phyloP scores from a whole-genome alignment of 2,888 invertebrate species.

The Drosophila colorata region DNA sequence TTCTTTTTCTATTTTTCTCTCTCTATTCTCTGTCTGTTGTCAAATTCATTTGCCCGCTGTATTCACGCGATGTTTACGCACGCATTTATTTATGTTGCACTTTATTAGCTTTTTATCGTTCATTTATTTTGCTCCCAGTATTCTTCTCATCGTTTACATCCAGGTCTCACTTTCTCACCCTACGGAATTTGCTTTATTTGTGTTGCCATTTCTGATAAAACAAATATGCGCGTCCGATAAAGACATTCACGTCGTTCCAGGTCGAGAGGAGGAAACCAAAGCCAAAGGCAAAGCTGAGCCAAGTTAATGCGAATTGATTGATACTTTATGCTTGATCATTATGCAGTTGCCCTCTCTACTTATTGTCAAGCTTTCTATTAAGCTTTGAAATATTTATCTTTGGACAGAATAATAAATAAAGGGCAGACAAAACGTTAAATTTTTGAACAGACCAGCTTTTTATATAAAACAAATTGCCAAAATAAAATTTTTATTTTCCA shows the following conservation, averaged over 20 bases:
- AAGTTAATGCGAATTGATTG: conserved; percentile 20
- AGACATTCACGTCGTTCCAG: conserved; percentile 6
- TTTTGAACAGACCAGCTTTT: no score
- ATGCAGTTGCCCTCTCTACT: background rate
- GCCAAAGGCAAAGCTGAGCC: conserved; percentile 8
- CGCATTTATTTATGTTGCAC: conserved; percentile 75
- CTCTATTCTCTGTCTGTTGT: conserved; percentile 1
- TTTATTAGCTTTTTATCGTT: conserved; percentile 79
- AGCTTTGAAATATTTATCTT: background rate
- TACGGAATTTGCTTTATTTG: conserved; percentile 30
- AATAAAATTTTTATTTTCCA: background rate
- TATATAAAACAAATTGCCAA: background rate
- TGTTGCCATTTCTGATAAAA: conserved; percentile 34
- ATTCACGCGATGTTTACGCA: conserved; percentile 62
- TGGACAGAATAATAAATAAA: no score
- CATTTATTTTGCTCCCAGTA: conserved; percentile 80
- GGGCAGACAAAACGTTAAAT: no score
- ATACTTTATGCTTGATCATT: conserved; percentile 3
- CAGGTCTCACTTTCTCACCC: conserved; percentile 4
- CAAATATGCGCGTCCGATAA: conserved; percentile 39
- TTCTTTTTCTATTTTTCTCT: background rate
- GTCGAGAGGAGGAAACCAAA: no score
- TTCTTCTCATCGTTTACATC: conserved; percentile 5
- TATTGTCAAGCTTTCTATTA: background rate
- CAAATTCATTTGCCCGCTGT: conserved; percentile 36